Base-by-base conservation (phyloP, 2,113 vertebrate genomes). In the Pongo abelii region DNA sequence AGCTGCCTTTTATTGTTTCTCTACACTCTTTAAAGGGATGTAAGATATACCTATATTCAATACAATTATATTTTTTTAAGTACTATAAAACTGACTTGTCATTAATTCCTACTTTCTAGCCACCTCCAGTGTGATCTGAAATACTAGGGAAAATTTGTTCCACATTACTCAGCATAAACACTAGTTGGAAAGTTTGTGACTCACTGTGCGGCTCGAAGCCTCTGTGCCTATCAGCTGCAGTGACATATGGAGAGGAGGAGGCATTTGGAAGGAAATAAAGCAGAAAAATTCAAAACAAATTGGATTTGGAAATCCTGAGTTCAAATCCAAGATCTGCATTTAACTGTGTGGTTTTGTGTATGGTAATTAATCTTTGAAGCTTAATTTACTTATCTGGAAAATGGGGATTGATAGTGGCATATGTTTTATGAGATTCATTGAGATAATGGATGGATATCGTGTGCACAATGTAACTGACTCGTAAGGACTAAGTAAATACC, bases 271-370 rank as follows among this genome's bases (percentile, higher is more conserved):
- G 48, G 50, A 80, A 92, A 88, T 55, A 95, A 75, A 74, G 30
- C 59, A 84, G 38, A 40, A n/a, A 94, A 80, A 80, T 92, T 90
- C 91, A 95, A 59, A 86, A 75, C 48, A 94, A 92, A 61, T 55
- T 84, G 64, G 8, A 80, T 84, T 52, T 67, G 43, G 43, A 95
- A 27, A 93, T 32, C 67, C 22, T 20, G n/a, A 94, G 61, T 89
- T 81, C 67, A 67, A 77, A 96, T 84, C 38, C 27, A 86, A 92
- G 40, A 81, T 85, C 77, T 96, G 4, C 32, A 38, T 81, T 59
- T 94, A 59, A 78, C 16, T 8, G 0, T 85, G 25, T 81, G 23
- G 35, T 13, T 86, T 91, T 79, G 72, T 22, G 5, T 74, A 52
- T 69, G n/a, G 2, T 27, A 75, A 92, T 87, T 83, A 85, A 59